A percentile compares a stretch with the other conserved stretches of the same genome.
These are phyloP conservation scores for Cyanistes caeruleus DNA, from an alignment of 2,113 vertebrate species.

Conservation along the genomic window DNA sequence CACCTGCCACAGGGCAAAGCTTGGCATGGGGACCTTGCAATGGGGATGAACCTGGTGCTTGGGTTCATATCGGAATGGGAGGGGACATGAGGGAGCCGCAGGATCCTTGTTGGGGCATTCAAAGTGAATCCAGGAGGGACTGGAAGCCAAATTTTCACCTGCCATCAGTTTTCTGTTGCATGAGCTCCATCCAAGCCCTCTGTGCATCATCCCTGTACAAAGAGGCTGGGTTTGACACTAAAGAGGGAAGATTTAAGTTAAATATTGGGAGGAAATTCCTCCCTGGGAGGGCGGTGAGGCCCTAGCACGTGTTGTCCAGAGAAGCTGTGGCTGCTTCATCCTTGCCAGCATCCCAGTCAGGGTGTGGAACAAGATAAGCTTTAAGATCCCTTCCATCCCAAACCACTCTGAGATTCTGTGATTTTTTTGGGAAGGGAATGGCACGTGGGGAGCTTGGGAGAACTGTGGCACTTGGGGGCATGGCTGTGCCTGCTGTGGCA, in stretches of 20 bases:
- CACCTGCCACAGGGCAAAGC: not conserved
- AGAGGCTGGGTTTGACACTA: not conserved
- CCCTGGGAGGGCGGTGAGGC: not conserved
- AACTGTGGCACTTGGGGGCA: not conserved
- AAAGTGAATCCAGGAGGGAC: not conserved
- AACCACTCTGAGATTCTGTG: not conserved
- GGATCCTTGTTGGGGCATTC: not conserved
- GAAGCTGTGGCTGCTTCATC: not conserved
- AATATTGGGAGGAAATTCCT: not conserved
- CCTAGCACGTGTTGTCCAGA: not conserved
- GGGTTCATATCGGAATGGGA: not conserved
- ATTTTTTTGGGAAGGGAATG: not conserved
- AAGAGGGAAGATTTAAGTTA: not conserved
- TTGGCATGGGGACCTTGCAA: not conserved
- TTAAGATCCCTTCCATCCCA: not conserved
- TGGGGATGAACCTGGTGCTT: not conserved
- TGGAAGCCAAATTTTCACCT: not conserved
- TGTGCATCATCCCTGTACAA: fast-evolving
- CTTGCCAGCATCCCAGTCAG: not conserved
- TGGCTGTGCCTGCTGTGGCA: not conserved
- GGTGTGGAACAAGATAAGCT: not conserved
- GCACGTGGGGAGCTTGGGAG: fast-evolving
- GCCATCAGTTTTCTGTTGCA: not conserved
- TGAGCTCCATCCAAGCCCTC: not conserved
- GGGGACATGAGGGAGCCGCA: not conserved